Base-by-base conservation (phyloP, 2,797 vertebrate genomes). In the Discoglossus pictus region DNA sequence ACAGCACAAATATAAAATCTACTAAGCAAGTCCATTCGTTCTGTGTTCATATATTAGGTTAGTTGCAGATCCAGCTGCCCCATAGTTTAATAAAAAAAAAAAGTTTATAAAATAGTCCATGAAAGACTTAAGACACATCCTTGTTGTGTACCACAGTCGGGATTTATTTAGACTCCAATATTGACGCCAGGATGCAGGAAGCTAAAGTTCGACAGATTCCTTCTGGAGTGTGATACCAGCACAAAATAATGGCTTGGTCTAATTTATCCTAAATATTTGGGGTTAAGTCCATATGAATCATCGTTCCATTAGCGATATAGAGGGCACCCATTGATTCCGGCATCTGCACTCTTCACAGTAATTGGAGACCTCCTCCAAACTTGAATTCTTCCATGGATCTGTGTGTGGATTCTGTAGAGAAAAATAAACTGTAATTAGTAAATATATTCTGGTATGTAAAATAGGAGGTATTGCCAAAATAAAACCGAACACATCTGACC, bases 321-420 rank as follows among this genome's bases (percentile, higher is more conserved):
- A 90, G 0, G 95, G 95, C 0, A 97, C 91, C 95, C 96, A 97
- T 74, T 93, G 93, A 80, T 97, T 94, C 53, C 80, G 83, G 64
- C 90, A 88, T 2, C 95, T 88, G 72, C 93, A 94, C 75, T 98
- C 93, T 7, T 92, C 82, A 1, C 95, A 98, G 76, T 93, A 97
- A 64, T 74, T 90, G 68, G 90, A 89, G 47, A 98, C 89, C 68
- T 91, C 86, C 3, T 91, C 88, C 72, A 96, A 47, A 0, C 92
- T 90, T 0, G 83, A 82, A 55, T 89, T 86, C 74, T 93, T 93
- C 77, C 94, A 89, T 0, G 92, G 76, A 1, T 95, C 92, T 1
- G 92, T 88, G 34, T 93, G 92, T 0, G 92, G 77, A 54, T 87
- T 96, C 94, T 98, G 82, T 0, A 39, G 9, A 27, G 38, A 25